These are phyloP conservation scores for Trachelipus rathkii DNA, from an alignment of 1,140 invertebrate genomes.

Conservation along the genomic window DNA sequence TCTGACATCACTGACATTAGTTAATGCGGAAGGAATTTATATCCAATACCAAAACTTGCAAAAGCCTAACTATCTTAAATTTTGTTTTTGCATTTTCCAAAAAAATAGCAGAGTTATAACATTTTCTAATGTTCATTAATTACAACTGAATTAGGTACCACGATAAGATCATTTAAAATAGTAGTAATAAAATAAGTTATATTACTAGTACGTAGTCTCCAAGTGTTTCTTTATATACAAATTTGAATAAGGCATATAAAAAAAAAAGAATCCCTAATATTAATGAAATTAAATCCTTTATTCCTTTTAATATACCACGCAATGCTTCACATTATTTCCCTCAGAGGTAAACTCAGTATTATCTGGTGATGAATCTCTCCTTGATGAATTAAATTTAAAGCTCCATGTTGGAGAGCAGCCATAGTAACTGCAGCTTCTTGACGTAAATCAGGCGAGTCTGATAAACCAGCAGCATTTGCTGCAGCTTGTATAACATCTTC, in stretches of 20 bases:
- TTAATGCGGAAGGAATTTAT: no score
- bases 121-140: no score
- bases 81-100: no score
- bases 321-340: neutral
- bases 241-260: neutral
- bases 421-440: slow-evolving; percentile 20
- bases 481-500: neutral
- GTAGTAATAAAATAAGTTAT: no score
- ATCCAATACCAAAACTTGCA: no score
- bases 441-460: neutral
- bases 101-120: no score
- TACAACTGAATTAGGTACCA: no score
- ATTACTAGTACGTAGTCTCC: no score
- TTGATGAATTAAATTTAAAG: slow-evolving; percentile 19
- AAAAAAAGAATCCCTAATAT: neutral
- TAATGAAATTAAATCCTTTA: neutral
- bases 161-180: no score
- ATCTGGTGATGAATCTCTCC: neutral
- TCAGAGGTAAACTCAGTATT: no score
- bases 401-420: slow-evolving; percentile 12
- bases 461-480: neutral
- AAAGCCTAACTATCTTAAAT: no score
- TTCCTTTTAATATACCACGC: neutral
- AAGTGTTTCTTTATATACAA: neutral
- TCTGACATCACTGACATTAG: no score